Evolutionary conservation across 2,888 invertebrate species (phyloP).

Genomic region (Orthosia gracilis): DNA sequence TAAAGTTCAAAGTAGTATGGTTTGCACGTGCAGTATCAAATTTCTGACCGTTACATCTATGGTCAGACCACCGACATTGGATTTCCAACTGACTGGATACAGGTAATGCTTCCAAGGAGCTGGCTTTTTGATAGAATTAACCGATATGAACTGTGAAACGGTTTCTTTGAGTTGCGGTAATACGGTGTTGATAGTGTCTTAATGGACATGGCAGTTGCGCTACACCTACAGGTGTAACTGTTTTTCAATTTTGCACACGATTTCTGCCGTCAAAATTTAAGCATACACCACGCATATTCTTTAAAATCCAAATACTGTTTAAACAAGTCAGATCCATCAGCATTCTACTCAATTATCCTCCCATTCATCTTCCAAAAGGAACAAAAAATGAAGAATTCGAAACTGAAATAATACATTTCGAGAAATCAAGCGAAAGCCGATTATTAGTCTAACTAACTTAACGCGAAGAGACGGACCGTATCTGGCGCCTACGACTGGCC

Average conservation of each 20-base stretch:
- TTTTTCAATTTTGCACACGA: not conserved
- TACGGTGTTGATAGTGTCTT: constrained; percentile 46
- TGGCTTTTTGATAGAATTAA: constrained; percentile 58
- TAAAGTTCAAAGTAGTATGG: constrained; percentile 60
- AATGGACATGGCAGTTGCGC: constrained; percentile 30
- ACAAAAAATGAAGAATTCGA: constrained; percentile 34
- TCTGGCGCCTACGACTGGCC: constrained; percentile 59
- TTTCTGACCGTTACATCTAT: constrained; percentile 76
- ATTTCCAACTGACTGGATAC: constrained; percentile 68
- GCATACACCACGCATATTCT: not conserved
- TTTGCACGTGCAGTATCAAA: constrained; percentile 65
- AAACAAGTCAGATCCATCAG: constrained; percentile 16
- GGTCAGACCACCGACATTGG: constrained; percentile 70
- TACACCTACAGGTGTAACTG: not conserved
- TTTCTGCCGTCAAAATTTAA: not conserved
- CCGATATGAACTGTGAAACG: constrained; percentile 48
- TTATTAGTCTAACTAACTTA: constrained; percentile 44
- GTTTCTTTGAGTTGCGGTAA: constrained; percentile 51
- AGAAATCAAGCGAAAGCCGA: constrained; percentile 54
- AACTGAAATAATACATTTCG: constrained; percentile 34
- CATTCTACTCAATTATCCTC: constrained; percentile 25
- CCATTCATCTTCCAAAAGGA: constrained; percentile 15
- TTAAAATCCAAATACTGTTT: not conserved
- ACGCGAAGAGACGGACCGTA: constrained; percentile 42
- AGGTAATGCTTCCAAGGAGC: constrained; percentile 62